Conservation (phyloP, 2,113 vertebrate genomes). For the Uropsilus gracilis region DNA sequence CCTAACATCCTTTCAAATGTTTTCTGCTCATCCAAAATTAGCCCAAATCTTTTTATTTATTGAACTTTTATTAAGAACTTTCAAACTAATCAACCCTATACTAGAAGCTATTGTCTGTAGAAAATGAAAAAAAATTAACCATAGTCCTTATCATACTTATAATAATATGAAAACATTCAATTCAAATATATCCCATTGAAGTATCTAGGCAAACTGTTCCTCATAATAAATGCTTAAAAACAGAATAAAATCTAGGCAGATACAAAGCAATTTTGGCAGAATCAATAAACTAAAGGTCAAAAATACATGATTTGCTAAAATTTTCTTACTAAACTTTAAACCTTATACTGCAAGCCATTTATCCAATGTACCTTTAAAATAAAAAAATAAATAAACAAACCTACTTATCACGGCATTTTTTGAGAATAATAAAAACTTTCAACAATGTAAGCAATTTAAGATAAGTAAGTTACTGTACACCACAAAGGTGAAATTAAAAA, state of each 20-base stretch:
- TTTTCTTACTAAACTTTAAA: background rate
- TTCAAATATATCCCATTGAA: conserved; percentile 20
- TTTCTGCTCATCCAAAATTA: conserved; percentile 33
- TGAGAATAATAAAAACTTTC: conserved; percentile 40
- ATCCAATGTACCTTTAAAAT: background rate
- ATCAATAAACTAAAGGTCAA: conserved; percentile 25
- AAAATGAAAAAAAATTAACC: background rate
- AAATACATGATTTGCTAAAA: conserved; percentile 10
- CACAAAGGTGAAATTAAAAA: background rate
- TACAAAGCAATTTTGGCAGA: background rate
- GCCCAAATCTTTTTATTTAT: conserved; percentile 16
- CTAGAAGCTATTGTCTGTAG: background rate
- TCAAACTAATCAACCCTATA: conserved; percentile 35
- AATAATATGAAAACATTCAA: conserved; percentile 6
- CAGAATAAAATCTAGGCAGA: background rate
- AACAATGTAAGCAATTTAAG: background rate
- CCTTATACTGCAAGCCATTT: background rate
- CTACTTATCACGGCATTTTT: conserved; percentile 20
- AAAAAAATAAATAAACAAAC: conserved; percentile 35
- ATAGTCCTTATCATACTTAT: background rate
- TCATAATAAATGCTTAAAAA: conserved; percentile 45
- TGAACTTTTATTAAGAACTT: conserved; percentile 37
- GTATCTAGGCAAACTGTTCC: background rate
- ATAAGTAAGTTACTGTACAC: background rate
- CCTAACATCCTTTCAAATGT: background rate